These are phyloP conservation scores for Apistogramma diplotaenia DNA, from an alignment of 2,113 vertebrate species.

Conservation along the genomic window DNA sequence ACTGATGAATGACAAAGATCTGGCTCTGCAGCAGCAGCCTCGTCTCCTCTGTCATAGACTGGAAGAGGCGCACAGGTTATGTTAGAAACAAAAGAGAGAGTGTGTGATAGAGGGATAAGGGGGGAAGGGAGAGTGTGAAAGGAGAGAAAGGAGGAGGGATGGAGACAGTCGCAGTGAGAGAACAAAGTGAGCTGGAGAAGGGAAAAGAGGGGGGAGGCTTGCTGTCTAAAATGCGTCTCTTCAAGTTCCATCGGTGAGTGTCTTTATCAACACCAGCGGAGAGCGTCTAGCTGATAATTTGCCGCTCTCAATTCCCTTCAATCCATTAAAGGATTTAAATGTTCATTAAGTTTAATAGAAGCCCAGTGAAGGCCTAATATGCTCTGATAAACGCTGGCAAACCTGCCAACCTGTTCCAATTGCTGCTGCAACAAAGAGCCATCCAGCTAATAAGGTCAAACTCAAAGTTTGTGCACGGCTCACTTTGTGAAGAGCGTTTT, in stretches of 20 bases:
- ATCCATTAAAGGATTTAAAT: conserved; percentile 74
- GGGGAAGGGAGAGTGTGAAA: not conserved
- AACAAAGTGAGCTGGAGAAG: conserved; percentile 19
- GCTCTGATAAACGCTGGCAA: conserved; percentile 64
- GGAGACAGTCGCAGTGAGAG: conserved; percentile 7
- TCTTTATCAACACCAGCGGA: conserved; percentile 54
- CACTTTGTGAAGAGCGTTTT: conserved; percentile 25
- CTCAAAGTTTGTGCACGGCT: conserved; percentile 47
- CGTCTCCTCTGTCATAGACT: conserved; percentile 17
- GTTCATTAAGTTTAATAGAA: conserved; percentile 71
- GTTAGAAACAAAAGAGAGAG: conserved; percentile 20
- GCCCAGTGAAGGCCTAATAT: conserved; percentile 63
- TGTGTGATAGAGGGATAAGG: conserved; percentile 15
- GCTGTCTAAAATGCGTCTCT: conserved; percentile 24
- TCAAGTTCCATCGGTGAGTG: conserved; percentile 29
- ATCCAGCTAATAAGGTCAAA: conserved; percentile 65
- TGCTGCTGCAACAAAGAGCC: conserved; percentile 37
- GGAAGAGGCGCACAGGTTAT: conserved; percentile 21
- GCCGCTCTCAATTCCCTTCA: conserved; percentile 67
- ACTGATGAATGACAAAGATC: conserved; percentile 57
- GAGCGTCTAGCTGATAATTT: conserved; percentile 56
- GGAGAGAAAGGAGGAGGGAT: not conserved
- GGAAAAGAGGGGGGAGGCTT: conserved; percentile 12
- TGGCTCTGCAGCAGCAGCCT: conserved; percentile 25
- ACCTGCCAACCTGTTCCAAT: conserved; percentile 67